Evolutionary conservation across 2,113 vertebrate genomes (phyloP).

Genomic region (Phalacrocorax aristotelis): DNA sequence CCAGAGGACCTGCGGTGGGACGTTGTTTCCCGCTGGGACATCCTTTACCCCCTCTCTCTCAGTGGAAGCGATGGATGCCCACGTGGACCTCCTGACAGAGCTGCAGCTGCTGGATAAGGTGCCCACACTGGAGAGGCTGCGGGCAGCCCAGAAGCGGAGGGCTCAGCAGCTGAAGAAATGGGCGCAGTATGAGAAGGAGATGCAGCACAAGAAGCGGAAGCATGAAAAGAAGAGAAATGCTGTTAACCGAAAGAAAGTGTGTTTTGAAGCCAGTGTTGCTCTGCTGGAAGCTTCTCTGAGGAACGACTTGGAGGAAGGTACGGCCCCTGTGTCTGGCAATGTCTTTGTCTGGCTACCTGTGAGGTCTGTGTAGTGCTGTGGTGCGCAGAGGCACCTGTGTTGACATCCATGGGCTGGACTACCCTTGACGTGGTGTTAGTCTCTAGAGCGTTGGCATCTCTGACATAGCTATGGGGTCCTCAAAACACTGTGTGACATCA

Average conservation of each 20-base stretch:
- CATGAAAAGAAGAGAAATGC: conserved; percentile 85
- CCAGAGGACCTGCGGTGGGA: not conserved
- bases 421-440: not conserved
- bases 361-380: not conserved
- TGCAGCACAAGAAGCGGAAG: conserved; percentile 91
- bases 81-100: conserved; percentile 92
- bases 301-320: conserved; percentile 95
- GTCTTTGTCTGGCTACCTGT: not conserved
- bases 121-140: conserved; percentile 91
- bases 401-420: not conserved
- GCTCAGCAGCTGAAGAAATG: conserved; percentile 96
- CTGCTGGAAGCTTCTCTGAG: conserved; percentile 92
- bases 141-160: conserved; percentile 90
- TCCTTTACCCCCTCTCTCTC: not conserved
- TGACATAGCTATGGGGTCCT: not conserved
- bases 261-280: conserved; percentile 90
- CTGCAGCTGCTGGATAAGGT: conserved; percentile 96
- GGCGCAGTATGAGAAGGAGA: conserved; percentile 94
- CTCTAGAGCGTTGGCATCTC: not conserved
- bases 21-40: not conserved
- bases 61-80: conserved; percentile 83
- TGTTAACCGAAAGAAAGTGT: conserved; percentile 79
- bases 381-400: not conserved
- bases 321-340: not conserved
- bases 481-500: not conserved